Conservation (phyloP, 2,888 invertebrate species). For the Rhagonycha lutea region DNA sequence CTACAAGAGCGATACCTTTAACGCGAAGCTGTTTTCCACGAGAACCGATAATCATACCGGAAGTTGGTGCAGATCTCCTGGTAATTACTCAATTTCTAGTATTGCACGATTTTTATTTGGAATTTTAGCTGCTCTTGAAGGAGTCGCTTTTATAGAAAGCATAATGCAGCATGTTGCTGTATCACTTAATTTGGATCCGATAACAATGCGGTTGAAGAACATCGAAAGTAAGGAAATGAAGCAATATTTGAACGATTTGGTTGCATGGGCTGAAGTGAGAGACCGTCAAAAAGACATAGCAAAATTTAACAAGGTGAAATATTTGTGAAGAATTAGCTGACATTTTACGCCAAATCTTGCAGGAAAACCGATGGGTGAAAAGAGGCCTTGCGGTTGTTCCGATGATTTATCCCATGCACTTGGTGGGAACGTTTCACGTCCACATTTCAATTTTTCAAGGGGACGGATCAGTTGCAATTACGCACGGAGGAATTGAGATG, state of each 20-base stretch:
- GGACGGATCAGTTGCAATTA: slow-evolving; percentile 72
- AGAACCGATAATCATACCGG: slow-evolving; percentile 68
- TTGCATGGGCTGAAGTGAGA: slow-evolving; percentile 62
- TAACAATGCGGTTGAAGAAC: slow-evolving; percentile 63
- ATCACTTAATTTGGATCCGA: slow-evolving; percentile 60
- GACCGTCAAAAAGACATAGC: slow-evolving; percentile 60
- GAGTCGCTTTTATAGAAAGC: slow-evolving; percentile 63
- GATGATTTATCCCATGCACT: slow-evolving; percentile 66
- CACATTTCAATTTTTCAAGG: slow-evolving; percentile 71
- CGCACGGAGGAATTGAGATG: slow-evolving; percentile 75
- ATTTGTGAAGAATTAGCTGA: neutral
- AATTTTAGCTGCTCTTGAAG: slow-evolving; percentile 64
- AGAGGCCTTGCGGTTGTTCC: slow-evolving; percentile 70
- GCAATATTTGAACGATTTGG: slow-evolving; percentile 63
- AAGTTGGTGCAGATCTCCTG: slow-evolving; percentile 70
- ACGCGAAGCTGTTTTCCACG: slow-evolving; percentile 54
- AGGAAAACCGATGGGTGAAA: slow-evolving; percentile 82
- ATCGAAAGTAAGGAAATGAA: slow-evolving; percentile 52
- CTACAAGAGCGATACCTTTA: slow-evolving; percentile 63
- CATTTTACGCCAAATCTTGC: slow-evolving; percentile 9
- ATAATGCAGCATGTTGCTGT: slow-evolving; percentile 71
- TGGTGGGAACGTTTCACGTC: slow-evolving; percentile 61
- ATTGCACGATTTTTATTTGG: neutral
- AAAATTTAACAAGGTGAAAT: slow-evolving; percentile 64
- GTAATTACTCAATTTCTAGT: slow-evolving; percentile 48